Evolutionary conservation across 2,113 vertebrate genomes (phyloP), one percentile per base, ranked within the genome.

Genomic region (Cheirogaleus medius): DNA sequence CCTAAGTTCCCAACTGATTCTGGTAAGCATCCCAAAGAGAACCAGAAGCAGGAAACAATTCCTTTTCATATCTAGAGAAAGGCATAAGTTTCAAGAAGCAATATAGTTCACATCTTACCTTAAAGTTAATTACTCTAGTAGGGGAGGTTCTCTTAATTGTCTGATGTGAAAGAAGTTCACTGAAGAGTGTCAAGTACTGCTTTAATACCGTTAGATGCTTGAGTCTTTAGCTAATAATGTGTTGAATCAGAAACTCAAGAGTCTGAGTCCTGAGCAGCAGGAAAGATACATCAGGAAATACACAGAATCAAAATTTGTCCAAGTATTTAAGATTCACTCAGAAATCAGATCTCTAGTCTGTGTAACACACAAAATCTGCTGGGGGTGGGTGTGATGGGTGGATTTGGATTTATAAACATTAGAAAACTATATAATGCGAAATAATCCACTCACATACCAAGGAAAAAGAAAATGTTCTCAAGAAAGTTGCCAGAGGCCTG

Each of bases 261-360:
- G 89, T 39, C 78, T 52, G 77, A 91, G 23, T 87, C 73, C 37
- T 49, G 21, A 92, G 58, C 54, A 87, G 17, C 90, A 39, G 27
- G 54, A 87, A 84, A 92, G 34, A 52, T 34, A 49, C 6, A 86
- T 54, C 42, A 97, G 92, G 32, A 77, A 95, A 91, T 37, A 89
- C 1, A 71, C 3, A 86, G 49, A 88, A 54, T 27, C n/a, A 56
- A 92, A 58, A 34, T 87, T 68, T 5, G 39, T 87, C 81, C 10
- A 73, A 44, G 37, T 86, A 89, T 88, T 93, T 37, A 71, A 86
- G 47, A 69, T 49, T 83, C 74, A 25, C 47, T 66, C 32, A 76
- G 68, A 80, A 86, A 68, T 58, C 39, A 74, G 66, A 74, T 47
- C 27, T 77, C 42, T 42, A 68, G 39, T 60, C 52, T 87, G 6